Evolutionary conservation across 2,888 invertebrate species (phyloP).

Genomic region (Ormia ochracea): DNA sequence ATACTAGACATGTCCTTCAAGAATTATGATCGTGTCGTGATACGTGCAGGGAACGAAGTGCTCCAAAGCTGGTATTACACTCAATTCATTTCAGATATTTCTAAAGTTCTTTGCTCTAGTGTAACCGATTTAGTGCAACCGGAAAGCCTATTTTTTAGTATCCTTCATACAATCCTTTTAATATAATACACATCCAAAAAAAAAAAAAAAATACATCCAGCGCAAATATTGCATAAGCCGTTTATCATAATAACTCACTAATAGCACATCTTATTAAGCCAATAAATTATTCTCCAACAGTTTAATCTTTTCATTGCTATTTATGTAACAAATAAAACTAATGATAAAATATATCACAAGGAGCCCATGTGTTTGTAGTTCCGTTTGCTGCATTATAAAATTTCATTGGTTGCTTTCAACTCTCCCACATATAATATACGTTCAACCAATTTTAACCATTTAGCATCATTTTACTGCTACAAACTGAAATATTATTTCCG

Average conservation of each 20-base stretch:
- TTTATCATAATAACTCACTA: constrained; percentile 17
- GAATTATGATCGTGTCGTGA: too few relatives aligned
- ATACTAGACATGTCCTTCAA: too few relatives aligned
- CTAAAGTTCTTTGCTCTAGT: too few relatives aligned
- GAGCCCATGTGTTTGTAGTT: neutral
- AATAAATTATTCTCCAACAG: constrained; percentile 45
- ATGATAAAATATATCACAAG: neutral
- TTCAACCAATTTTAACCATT: constrained; percentile 42
- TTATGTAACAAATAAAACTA: neutral
- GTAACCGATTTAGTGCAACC: too few relatives aligned
- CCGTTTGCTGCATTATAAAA: neutral
- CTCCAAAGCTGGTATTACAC: too few relatives aligned
- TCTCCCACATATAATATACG: neutral
- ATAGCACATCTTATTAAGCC: constrained; percentile 9
- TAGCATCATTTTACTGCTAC: constrained; percentile 24
- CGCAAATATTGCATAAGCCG: too few relatives aligned
- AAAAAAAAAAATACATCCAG: too few relatives aligned
- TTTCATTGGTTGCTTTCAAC: constrained; percentile 21
- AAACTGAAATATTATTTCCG: constrained; percentile 26
- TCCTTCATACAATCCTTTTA: too few relatives aligned
- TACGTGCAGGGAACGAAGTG: too few relatives aligned
- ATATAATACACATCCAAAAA: too few relatives aligned
- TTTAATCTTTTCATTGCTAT: constrained; percentile 23
- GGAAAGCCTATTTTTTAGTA: too few relatives aligned
- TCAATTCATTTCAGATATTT: too few relatives aligned